A percentile compares a stretch with the other conserved stretches of the same genome.
Evolutionary conservation across 2,797 vertebrate genomes (phyloP).

Genomic region (Falco naumanni): DNA sequence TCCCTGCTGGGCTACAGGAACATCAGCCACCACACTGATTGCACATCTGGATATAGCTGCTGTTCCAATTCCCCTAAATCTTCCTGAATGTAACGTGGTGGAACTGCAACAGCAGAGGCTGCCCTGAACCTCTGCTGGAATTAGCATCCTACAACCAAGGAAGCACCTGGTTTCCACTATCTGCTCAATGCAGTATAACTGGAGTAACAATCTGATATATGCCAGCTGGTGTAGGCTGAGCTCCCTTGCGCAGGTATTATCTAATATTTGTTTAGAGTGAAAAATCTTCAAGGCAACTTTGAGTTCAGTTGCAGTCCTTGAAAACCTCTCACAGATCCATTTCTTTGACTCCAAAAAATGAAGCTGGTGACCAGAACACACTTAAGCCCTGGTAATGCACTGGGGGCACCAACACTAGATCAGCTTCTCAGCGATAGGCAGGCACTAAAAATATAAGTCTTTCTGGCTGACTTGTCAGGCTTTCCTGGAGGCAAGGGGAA

Average conservation of each 20-base stretch:
- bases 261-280: not conserved
- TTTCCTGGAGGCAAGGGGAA: not conserved
- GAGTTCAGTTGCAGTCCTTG: not conserved
- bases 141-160: not conserved
- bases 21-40: not conserved
- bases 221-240: not conserved
- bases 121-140: not conserved
- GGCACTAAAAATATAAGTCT: not conserved
- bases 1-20: not conserved
- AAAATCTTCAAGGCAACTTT: not conserved
- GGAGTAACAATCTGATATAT: accelerated
- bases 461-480: not conserved
- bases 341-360: not conserved
- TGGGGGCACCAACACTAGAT: not conserved
- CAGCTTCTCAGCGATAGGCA: not conserved
- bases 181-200: not conserved
- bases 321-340: not conserved
- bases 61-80: not conserved
- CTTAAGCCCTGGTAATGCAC: not conserved
- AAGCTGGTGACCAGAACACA: not conserved
- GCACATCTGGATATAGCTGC: not conserved
- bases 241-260: not conserved
- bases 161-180: not conserved
- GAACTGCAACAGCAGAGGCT: not conserved
- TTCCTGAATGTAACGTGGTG: not conserved